Base-by-base conservation (phyloP, 2,113 vertebrate genomes). In the Capricornis sumatraensis region DNA sequence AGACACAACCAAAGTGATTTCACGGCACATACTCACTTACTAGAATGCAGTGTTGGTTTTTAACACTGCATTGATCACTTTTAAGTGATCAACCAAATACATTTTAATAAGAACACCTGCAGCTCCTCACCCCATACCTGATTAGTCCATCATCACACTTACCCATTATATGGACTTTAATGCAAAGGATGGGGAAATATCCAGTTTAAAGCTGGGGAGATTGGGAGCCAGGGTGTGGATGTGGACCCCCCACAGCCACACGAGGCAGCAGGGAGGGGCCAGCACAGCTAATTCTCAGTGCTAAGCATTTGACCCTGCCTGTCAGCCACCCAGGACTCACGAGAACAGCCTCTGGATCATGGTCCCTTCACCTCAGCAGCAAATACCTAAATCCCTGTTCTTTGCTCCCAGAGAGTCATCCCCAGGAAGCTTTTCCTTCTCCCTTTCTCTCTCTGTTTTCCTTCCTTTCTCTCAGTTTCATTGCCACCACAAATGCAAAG, bases 311-410 rank as follows among this genome's bases (percentile, higher is more conserved):
- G 16, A 43, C 47, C 21, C 28, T 58, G 47, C 27, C 0, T 15
- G 33, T 19, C 78, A 25, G 87, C 7, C 57, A 15, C 71, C 5
- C 36, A 6, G 67, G n/a, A 45, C 57, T 10, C 7, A 0, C 81
- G 57, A 9, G 45, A 10, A 23, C 0, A 0, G 40, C 33, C 11
- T 19, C 53, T 36, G 10, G 12, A 4, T 0, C 2, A 9, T 2
- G 16, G 55, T 1, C 30, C 30, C 45, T 43, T 50, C 27, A 6
- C 12, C 47, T 17, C 2, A 74, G 58, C 27, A n/a, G 36, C 67
- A 43, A 33, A 52, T 17, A 4, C 12, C 14, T 8, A 28, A 15
- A 45, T 28, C 16, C 8, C n/a, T 40, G 13, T 7, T 62, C 71
- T 10, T 58, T 21, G 4, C 16, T 33, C 87, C 71, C 25, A 1